Evolutionary conservation across 2,888 invertebrate species (phyloP), one percentile per base, ranked within the genome.

Genomic region (Luperina nickerlii): DNA sequence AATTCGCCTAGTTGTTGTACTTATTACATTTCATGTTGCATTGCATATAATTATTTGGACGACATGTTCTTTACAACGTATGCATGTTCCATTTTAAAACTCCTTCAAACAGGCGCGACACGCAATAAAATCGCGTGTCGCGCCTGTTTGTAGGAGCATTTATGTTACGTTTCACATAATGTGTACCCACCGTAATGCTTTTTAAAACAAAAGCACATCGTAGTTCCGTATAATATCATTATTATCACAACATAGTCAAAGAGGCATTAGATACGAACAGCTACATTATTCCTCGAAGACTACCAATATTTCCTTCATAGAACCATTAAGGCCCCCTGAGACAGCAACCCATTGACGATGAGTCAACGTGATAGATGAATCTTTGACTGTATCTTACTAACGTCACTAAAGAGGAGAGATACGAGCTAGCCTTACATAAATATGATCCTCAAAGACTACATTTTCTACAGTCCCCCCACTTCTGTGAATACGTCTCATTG

Each of bases 401-500:
- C 65, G 11, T 81, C 24, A 73, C 15, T 45, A 65, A 57, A 72
- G 15, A 60, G 76, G 20, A 20, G 38, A 27, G 71, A 78, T 71
- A 63, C n/a, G 45, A 62, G 38, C 38, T 45, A 45, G 66, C 20
- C 0, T 54, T 45, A 54, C 32, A 68, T 27, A 63, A 62, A 74
- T 38, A 38, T 51, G 51, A 60, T 74, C 32, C n/a, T 74, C 74
- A 73, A 81, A 66, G 57, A 60, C 65, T 18, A 38, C 48, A 48
- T 13, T 48, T 48, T 48, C 48, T 48, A 15, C 32, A 45, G 18
- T 66, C 42, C 18, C 48, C 48, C 32, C 24, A 73, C 57, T 73
- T 75, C 27, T 75, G 38, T 68, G 68, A 82, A 69, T 76, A 76
- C 38, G 68, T 63, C 20, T 81, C 82, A 81, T 63, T 81, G 80